These are phyloP conservation scores for Procambarus clarkii DNA, from an alignment of 1,140 invertebrate genomes.

Conservation along the genomic window DNA sequence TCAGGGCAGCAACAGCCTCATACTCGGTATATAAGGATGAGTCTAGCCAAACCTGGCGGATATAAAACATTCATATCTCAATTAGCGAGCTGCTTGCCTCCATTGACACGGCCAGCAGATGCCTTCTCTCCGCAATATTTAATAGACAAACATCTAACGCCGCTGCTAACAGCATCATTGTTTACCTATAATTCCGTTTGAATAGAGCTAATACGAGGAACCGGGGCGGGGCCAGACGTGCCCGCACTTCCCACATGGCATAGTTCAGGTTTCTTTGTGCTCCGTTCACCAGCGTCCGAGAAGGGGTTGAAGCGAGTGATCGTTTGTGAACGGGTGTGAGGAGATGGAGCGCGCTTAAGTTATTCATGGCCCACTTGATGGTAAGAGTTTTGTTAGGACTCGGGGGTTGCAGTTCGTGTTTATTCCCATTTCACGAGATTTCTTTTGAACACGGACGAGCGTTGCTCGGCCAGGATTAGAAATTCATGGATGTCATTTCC, in stretches of 20 bases:
- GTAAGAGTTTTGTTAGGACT: constrained; percentile 34
- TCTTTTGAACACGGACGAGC: constrained; percentile 40
- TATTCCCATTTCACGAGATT: constrained; percentile 48
- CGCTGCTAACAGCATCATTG: constrained; percentile 56
- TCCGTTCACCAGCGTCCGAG: constrained; percentile 1
- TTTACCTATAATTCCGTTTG: constrained; percentile 64
- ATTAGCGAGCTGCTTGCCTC: constrained; percentile 46
- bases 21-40: not conserved
- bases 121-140: constrained; percentile 64
- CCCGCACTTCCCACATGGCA: not conserved
- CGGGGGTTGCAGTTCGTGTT: constrained; percentile 14
- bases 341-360: constrained; percentile 9
- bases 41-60: not conserved
- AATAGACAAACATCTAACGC: constrained; percentile 56
- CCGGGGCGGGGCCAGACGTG: constrained; percentile 17
- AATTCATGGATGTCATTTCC: constrained; percentile 65
- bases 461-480: constrained; percentile 22
- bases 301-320: not conserved
- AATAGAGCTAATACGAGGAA: constrained; percentile 61
- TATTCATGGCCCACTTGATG: constrained; percentile 51
- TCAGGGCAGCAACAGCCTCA: not conserved
- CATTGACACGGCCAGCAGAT: constrained; percentile 63
- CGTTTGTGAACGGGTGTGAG: not conserved
- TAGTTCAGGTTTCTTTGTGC: not conserved
- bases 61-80: constrained; percentile 64